phyloP scores from a whole-genome alignment of 2,113 vertebrate species.

The Lagopus leucura region DNA sequence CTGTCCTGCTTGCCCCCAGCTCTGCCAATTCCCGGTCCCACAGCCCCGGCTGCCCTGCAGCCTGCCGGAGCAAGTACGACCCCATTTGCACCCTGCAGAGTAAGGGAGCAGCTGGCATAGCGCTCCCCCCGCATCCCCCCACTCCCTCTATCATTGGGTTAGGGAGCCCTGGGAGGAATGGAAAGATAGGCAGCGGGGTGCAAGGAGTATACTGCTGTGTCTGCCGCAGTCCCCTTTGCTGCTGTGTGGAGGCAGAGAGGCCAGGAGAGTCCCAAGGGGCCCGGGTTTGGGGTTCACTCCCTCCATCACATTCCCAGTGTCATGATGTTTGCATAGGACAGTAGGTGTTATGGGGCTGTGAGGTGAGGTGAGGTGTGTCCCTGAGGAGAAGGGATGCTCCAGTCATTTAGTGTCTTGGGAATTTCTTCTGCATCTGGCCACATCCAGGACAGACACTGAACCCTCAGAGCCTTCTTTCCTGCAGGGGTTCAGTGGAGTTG shows the following conservation, averaged over 20 bases:
- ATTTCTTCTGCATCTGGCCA: accelerated
- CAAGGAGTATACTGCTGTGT: not conserved
- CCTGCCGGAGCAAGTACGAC: too few species aligned
- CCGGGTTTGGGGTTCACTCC: not conserved
- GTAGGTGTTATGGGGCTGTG: not conserved
- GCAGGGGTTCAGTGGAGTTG: accelerated
- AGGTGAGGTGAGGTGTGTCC: too few species aligned
- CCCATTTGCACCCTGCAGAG: not conserved
- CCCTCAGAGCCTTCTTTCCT: not conserved
- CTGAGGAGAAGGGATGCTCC: accelerated
- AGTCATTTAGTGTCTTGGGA: not conserved
- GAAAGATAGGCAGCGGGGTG: not conserved
- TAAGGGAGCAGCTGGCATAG: not conserved
- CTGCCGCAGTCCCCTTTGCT: not conserved
- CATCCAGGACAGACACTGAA: not conserved
- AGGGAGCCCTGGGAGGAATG: not conserved
- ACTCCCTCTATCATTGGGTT: not conserved
- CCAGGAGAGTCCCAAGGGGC: not conserved
- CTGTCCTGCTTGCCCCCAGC: not conserved
- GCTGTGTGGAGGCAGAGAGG: not conserved
- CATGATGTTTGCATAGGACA: not conserved
- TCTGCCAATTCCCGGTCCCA: too few species aligned
- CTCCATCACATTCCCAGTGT: not conserved
- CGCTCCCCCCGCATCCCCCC: not conserved
- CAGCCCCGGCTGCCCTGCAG: not conserved